Percentiles rank a stretch among this genome's conserved stretches.
phyloP scores from a whole-genome alignment of 2,797 vertebrate species.

The Centropyge bicolor region DNA sequence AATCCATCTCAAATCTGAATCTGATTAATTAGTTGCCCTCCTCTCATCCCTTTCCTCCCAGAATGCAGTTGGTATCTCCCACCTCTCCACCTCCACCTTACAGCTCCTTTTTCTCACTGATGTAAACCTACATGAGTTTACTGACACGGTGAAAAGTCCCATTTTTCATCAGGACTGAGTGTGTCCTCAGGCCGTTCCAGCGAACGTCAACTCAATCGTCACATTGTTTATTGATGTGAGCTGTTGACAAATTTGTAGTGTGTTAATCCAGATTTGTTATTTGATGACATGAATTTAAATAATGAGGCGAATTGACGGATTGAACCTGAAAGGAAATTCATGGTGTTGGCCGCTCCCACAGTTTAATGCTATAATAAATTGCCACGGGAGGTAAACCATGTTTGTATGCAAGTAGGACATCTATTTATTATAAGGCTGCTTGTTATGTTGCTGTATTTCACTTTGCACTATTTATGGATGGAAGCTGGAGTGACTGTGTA shows the following conservation, averaged over 20 bases:
- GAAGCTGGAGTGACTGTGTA: slow-evolving; percentile 3
- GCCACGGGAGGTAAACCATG: slow-evolving; percentile 43
- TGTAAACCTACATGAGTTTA: slow-evolving; percentile 6
- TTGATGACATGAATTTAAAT: slow-evolving; percentile 71
- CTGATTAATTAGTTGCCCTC: slow-evolving; percentile 2
- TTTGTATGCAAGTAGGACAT: slow-evolving; percentile 42
- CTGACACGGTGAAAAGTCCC: background rate
- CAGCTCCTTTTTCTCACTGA: slow-evolving; percentile 7
- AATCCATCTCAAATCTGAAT: slow-evolving; percentile 15
- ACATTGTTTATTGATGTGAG: slow-evolving; percentile 64
- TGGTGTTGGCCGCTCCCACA: slow-evolving; percentile 30
- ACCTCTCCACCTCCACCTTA: background rate
- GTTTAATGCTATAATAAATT: slow-evolving; percentile 58
- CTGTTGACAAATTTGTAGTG: slow-evolving; percentile 64
- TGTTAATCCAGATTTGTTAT: slow-evolving; percentile 73
- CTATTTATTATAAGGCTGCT: slow-evolving; percentile 40
- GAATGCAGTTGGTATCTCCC: background rate
- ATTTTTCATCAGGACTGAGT: slow-evolving; percentile 35
- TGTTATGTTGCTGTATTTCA: slow-evolving; percentile 15
- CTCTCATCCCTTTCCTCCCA: background rate
- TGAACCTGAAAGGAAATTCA: slow-evolving; percentile 59
- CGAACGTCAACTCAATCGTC: slow-evolving; percentile 33
- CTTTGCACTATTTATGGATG: slow-evolving; percentile 1
- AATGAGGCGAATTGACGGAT: slow-evolving; percentile 61
- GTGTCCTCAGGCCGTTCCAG: slow-evolving; percentile 25